Evolutionary conservation across 2,888 invertebrate species (phyloP).

Genomic region (Ecliptopera silaceata): DNA sequence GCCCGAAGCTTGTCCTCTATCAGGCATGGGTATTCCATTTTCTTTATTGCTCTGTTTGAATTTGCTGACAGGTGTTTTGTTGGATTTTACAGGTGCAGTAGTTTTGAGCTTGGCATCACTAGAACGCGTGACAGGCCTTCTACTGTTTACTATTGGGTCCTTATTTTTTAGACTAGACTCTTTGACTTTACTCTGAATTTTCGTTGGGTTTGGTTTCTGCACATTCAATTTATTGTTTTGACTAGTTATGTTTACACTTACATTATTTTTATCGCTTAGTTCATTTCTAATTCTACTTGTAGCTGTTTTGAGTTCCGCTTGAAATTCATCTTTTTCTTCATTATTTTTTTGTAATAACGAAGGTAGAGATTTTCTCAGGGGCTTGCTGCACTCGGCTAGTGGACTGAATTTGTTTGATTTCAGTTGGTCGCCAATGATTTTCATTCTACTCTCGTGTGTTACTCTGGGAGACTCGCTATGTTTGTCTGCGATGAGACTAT

Average conservation of each 20-base stretch:
- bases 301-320: slow-evolving; percentile 78
- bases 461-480: slow-evolving; percentile 64
- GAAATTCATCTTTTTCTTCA: slow-evolving; percentile 82
- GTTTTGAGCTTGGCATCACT: slow-evolving; percentile 63
- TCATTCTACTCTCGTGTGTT: slow-evolving; percentile 62
- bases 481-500: slow-evolving; percentile 64
- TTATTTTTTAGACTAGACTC: slow-evolving; percentile 74
- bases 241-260: slow-evolving; percentile 78
- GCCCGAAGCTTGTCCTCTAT: slow-evolving; percentile 84
- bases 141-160: slow-evolving; percentile 50
- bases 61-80: slow-evolving; percentile 52
- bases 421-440: slow-evolving; percentile 62
- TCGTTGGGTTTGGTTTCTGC: slow-evolving; percentile 75
- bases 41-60: slow-evolving; percentile 61
- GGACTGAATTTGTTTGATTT: slow-evolving; percentile 60
- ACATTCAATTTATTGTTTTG: slow-evolving; percentile 62
- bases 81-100: slow-evolving; percentile 46
- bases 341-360: slow-evolving; percentile 76
- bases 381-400: slow-evolving; percentile 62
- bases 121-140: slow-evolving; percentile 61
- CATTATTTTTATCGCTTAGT: slow-evolving; percentile 73
- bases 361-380: slow-evolving; percentile 81
- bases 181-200: slow-evolving; percentile 74
- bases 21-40: slow-evolving; percentile 62
- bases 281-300: slow-evolving; percentile 79